Evolutionary conservation across 2,888 invertebrate genomes (phyloP).

Genomic region (Drosophila borealis): DNA sequence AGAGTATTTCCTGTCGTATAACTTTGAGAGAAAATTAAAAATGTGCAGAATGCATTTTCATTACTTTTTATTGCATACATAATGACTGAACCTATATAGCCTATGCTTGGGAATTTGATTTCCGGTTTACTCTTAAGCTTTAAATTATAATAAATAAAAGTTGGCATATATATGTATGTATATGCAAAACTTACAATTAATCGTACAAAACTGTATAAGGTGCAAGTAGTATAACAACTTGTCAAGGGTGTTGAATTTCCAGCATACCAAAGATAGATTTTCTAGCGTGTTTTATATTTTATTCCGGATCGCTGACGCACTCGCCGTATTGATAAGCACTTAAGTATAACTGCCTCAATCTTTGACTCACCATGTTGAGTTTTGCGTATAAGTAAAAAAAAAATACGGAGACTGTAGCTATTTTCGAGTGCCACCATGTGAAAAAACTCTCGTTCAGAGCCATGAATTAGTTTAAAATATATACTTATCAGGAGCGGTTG

Average conservation of each 20-base stretch:
- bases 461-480: conserved; percentile 74
- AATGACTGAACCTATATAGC: no score
- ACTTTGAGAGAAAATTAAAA: no score
- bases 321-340: conserved; percentile 52
- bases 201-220: neutral
- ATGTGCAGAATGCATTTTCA: no score
- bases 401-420: conserved; percentile 43
- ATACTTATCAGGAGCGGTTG: conserved; percentile 63
- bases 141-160: no score
- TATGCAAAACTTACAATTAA: no score
- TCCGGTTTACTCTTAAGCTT: no score
- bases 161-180: no score
- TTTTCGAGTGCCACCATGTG: conserved; percentile 42
- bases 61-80: no score
- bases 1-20: no score
- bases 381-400: conserved; percentile 49
- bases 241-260: conserved; percentile 34
- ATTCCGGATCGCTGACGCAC: conserved; percentile 40
- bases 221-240: neutral
- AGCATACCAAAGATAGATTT: conserved; percentile 8
- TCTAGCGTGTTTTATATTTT: conserved; percentile 12
- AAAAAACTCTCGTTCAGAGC: conserved; percentile 37
- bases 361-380: conserved; percentile 47
- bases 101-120: no score
- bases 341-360: conserved; percentile 50